Conservation (phyloP, 2,797 vertebrate genomes). For the Peromyscus aztecus region DNA sequence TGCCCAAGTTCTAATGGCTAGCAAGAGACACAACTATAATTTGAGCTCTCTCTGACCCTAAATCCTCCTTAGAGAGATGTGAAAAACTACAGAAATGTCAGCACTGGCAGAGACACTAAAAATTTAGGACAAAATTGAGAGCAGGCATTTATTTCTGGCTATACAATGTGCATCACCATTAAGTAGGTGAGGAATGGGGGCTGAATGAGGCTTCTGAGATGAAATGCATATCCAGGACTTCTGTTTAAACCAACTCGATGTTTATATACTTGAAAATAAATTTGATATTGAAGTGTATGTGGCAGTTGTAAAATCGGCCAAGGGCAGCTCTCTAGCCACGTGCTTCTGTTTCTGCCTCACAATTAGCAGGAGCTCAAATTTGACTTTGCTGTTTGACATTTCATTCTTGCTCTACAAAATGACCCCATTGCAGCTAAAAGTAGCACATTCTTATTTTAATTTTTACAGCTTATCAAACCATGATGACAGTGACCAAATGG, state of each 20-base stretch:
- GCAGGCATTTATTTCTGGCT: slow-evolving; percentile 55
- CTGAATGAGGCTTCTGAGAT: background rate
- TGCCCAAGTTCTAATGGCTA: background rate
- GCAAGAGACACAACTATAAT: background rate
- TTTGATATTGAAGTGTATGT: background rate
- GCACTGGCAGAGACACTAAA: background rate
- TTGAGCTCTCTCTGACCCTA: background rate
- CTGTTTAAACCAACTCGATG: slow-evolving; percentile 17
- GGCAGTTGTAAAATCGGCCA: background rate
- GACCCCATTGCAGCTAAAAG: slow-evolving; percentile 46
- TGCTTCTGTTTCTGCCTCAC: slow-evolving; percentile 33
- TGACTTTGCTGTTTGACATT: slow-evolving; percentile 45
- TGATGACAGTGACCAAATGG: slow-evolving; percentile 27
- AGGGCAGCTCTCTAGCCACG: slow-evolving; percentile 2
- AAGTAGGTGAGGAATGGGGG: slow-evolving; percentile 15
- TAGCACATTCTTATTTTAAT: slow-evolving; percentile 14
- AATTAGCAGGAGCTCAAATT: slow-evolving; percentile 44
- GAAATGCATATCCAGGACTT: background rate
- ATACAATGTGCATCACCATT: background rate
- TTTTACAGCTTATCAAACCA: background rate
- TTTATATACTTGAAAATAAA: slow-evolving; percentile 27
- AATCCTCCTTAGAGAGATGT: background rate
- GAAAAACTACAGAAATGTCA: slow-evolving; percentile 32
- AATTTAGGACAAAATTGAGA: slow-evolving; percentile 56
- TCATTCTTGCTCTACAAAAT: slow-evolving; percentile 62